Conservation (phyloP, 2,888 invertebrate species). For the Lutraria lutraria region DNA sequence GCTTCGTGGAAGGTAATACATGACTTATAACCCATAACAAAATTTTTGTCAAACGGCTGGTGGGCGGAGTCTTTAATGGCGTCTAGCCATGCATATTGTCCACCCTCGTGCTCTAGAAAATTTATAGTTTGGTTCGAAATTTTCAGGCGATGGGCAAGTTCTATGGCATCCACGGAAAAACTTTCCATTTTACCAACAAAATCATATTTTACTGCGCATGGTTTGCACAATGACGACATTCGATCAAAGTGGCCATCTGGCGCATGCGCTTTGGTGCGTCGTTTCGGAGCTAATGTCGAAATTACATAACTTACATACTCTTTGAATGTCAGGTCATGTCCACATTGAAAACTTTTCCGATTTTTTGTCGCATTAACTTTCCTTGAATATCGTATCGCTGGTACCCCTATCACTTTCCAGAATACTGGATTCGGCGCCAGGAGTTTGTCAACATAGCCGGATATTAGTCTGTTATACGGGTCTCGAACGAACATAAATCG, state of each 20-base stretch:
- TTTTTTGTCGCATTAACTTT: not conserved
- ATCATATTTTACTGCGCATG: conserved; percentile 63
- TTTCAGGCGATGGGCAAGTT: conserved; percentile 42
- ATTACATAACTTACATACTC: conserved; percentile 38
- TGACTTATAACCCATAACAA: conserved; percentile 5
- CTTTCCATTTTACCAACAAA: conserved; percentile 69
- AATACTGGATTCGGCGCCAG: conserved; percentile 68
- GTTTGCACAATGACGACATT: conserved; percentile 56
- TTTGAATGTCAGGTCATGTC: conserved; percentile 43
- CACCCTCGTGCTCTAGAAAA: conserved; percentile 17
- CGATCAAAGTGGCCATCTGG: conserved; percentile 63
- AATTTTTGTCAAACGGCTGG: conserved; percentile 41
- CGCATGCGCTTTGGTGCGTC: not conserved
- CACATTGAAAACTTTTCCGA: conserved; percentile 29
- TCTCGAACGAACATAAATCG: conserved; percentile 63
- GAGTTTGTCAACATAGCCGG: conserved; percentile 68
- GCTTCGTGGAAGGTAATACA: conserved; percentile 42
- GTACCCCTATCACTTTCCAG: conserved; percentile 58
- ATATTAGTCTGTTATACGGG: conserved; percentile 67
- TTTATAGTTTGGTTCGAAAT: conserved; percentile 33
- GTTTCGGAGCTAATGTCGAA: conserved; percentile 1
- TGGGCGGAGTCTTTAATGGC: conserved; percentile 41
- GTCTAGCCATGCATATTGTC: conserved; percentile 7
- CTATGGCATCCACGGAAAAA: conserved; percentile 52
- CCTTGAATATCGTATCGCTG: conserved; percentile 29